phyloP scores from a whole-genome alignment of 1,140 invertebrate species.

The Drosophila sturtevanti region DNA sequence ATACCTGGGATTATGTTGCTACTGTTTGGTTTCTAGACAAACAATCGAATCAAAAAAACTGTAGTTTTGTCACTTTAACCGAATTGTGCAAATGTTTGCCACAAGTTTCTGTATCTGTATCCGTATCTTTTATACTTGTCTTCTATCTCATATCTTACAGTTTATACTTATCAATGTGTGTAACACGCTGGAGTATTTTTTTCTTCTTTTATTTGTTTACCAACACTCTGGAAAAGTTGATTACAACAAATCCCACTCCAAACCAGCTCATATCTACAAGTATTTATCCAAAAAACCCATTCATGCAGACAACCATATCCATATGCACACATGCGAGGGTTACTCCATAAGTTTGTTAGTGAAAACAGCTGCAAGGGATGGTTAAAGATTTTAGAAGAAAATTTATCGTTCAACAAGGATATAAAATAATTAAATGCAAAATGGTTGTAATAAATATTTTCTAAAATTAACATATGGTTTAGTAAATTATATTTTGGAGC shows the following conservation, averaged over 20 bases:
- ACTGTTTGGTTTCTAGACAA: slow-evolving; percentile 43
- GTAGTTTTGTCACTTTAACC: slow-evolving; percentile 1
- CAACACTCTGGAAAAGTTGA: slow-evolving; percentile 65
- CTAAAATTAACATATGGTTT: too few relatives aligned
- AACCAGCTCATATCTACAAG: slow-evolving; percentile 12
- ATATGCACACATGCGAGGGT: background rate
- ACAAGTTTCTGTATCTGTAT: slow-evolving; percentile 36
- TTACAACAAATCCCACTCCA: slow-evolving; percentile 35
- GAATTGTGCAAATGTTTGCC: slow-evolving; percentile 69
- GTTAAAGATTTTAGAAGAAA: too few relatives aligned
- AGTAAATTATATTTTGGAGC: too few relatives aligned
- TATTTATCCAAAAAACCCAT: slow-evolving; percentile 1
- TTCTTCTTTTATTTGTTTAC: slow-evolving; percentile 66
- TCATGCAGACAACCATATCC: background rate
- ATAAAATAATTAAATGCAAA: too few relatives aligned
- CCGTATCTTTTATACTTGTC: slow-evolving; percentile 5
- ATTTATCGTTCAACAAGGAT: too few relatives aligned
- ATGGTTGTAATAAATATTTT: too few relatives aligned
- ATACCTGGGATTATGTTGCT: slow-evolving; percentile 69
- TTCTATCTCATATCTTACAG: slow-evolving; percentile 23
- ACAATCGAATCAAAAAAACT: slow-evolving; percentile 26
- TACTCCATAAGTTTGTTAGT: background rate
- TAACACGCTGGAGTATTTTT: slow-evolving; percentile 60
- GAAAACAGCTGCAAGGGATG: too few relatives aligned
- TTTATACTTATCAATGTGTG: slow-evolving; percentile 63